Evolutionary conservation across 2,888 invertebrate species (phyloP), one percentile per base, ranked within the genome.

Genomic region (Heteromyza rotundicornis): DNA sequence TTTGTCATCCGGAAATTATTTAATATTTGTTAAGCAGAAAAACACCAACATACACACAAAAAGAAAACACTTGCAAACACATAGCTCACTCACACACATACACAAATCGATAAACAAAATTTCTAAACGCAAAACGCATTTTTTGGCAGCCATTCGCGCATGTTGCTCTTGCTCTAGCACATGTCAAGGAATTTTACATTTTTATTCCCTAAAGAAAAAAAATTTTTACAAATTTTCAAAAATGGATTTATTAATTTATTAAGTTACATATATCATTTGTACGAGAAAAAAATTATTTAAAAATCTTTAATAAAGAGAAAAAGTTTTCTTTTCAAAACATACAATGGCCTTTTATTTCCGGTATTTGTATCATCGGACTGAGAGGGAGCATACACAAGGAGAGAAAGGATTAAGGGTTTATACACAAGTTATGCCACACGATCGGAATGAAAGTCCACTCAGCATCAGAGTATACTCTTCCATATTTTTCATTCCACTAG

Each of bases 161-260:
- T n/a, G 14, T n/a, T n/a, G 10, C 40, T n/a, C 40, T 3, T n/a
- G 14, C 12, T n/a, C 10, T 40, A 70, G 64, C 70, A 44, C 68
- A 54, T 65, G 68, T 72, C 65, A 73, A 73, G 79, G 77, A 76
- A 78, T 79, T 78, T 78, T 78, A 72, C 71, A 75, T 74, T 80
- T 79, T 77, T 79, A 77, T 76, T 78, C 80, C 79, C 73, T 76
- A 80, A 79, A 79, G 70, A 77, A 76, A 80, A 72, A 74, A 68
- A 66, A 58, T 32, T 57, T 57, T 23, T 57, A 54, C 58, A 73
- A 73, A 73, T 68, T 67, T 67, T 62, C 65, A 70, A 27, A 10
- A 35, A 59, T 57, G 54, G 22, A 54, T 60, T 60, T 40, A 44
- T 55, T 10, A 10, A 68, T 65, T 65, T 62, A 62, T 64, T 64